Evolutionary conservation across 1,140 invertebrate genomes (phyloP), one percentile per base, ranked within the genome.

Genomic region (Aporrectodea caliginosa): DNA sequence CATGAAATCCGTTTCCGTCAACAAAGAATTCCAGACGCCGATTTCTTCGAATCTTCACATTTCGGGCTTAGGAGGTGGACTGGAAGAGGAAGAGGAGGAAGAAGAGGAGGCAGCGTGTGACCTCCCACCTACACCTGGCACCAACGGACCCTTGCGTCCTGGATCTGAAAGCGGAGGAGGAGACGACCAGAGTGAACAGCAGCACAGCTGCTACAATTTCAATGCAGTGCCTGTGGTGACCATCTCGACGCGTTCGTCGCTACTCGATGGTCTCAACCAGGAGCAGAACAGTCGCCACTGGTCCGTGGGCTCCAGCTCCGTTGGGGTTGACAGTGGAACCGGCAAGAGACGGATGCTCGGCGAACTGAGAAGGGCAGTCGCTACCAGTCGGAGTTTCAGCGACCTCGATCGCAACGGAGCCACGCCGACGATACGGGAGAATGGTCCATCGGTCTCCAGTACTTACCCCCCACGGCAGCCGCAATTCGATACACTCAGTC

Each of bases 381-480:
- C 43, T 6, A 12, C 43, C 43, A 22, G 43, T 6, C 6, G 43
- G 6, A 58, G 43, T 22, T 6, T 22, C 43, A 22, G 43, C 6
- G 6, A 6, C 6, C 6, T 22, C 43, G 43, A 12, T 58, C 22
- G 6, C 6, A 6, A 12, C 22, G 6, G 43, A 6, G 22, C 43
- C 6, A 58, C 43, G 43, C 6, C 43, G 43, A 58, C 43, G 43
- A 58, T 58, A n/a, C n/a, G n/a, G n/a, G n/a, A n/a, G n/a, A n/a
- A n/a, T n/a, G n/a, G n/a, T 12, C 43, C 43, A 58, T 22, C 43
- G 43, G 22, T 22, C 43, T 6, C 22, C 43, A 22, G 22, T 58
- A 22, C 6, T 58, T 6, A 12, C 43, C 43, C 6, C 43, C 43
- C 6, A 6, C 43, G 22, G 43, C 93, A 96, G 69, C 95, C 94